Evolutionary conservation across 2,888 invertebrate species (phyloP), one percentile per base, ranked within the genome.

Genomic region (Lasius platythorax): DNA sequence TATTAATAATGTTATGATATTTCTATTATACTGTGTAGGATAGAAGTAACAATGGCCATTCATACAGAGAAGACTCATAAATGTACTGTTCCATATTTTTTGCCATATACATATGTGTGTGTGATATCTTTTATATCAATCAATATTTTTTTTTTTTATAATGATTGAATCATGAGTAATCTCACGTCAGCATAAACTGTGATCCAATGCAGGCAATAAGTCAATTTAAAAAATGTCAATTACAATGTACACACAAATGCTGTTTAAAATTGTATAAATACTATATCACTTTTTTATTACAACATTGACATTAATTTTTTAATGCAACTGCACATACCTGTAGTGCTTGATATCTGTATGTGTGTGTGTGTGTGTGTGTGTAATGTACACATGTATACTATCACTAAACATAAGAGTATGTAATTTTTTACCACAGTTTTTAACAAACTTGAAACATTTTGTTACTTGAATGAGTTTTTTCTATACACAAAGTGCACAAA

Each of bases 111-210:
- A 11, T 64, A 2, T 15, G 6, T 64, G 3, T 15, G 6, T 15
- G 9, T 64, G 3, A 40, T 46, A 33, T 64, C 40, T 18, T 74
- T 56, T 53, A 11, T 30, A 50, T 50, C 18, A 50, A 12, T 56
- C 30, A 50, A 56, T 43, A 15, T 66, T 15, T 6, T 23, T 58
- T 23, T 58, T 23, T 23, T 79, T n/a, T 40, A 46, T 33, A 66
- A 81, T 84, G 50, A 86, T 86, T 84, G 86, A 89, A 64, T 66
- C 72, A 89, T 46, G n/a, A 81, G 66, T 67, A 73, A 83, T 81
- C 15, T 82, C 43, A 30, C 3, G 30, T 58, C 11, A n/a, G 1
- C 12, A 28, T 46, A 30, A 15, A 43, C 11, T 30, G 15, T 28
- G 12, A 33, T 15, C 33, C 46, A 50, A n/a, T n/a, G 43, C n/a